Conservation (phyloP, 2,888 invertebrate genomes). For the Geotrupes spiniger region DNA sequence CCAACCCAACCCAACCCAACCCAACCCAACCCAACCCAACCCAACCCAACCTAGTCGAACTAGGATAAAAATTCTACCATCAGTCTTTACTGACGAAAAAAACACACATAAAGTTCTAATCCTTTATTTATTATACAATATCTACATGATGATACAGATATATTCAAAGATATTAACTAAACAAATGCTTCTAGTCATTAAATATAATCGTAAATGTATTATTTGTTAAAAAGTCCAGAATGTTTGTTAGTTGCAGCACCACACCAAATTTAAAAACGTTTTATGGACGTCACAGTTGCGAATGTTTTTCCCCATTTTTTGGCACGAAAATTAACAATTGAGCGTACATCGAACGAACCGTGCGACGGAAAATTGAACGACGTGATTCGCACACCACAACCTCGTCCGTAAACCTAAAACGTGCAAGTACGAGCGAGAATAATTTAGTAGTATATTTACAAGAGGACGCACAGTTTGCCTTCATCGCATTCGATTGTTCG, state of each 20-base stretch:
- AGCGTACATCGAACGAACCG: slow-evolving; percentile 19
- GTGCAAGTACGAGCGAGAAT: too few relatives aligned
- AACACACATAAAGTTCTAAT: slow-evolving; percentile 19
- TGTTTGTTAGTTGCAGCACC: slow-evolving; percentile 43
- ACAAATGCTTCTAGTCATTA: slow-evolving; percentile 35
- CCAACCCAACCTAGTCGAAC: too few relatives aligned
- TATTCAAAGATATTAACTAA: slow-evolving; percentile 40
- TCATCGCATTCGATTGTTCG: too few relatives aligned
- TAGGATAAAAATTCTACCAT: too few relatives aligned
- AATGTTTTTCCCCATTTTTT: slow-evolving; percentile 32
- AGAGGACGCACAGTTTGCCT: too few relatives aligned
- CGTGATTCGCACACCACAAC: not conserved
- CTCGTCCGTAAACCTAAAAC: not conserved
- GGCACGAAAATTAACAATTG: slow-evolving; percentile 36
- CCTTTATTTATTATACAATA: slow-evolving; percentile 37
- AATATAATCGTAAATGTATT: slow-evolving; percentile 23
- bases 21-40: too few relatives aligned
- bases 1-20: too few relatives aligned
- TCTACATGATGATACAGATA: slow-evolving; percentile 48
- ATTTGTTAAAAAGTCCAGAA: slow-evolving; percentile 34
- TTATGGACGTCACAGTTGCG: slow-evolving; percentile 40
- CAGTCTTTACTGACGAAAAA: too few relatives aligned
- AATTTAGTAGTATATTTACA: too few relatives aligned
- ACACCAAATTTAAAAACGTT: slow-evolving; percentile 39
- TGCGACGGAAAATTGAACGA: not conserved